Percentiles rank a stretch among this genome's conserved stretches.
phyloP scores from a whole-genome alignment of 2,797 vertebrate genomes.

The Presbytis comata region DNA sequence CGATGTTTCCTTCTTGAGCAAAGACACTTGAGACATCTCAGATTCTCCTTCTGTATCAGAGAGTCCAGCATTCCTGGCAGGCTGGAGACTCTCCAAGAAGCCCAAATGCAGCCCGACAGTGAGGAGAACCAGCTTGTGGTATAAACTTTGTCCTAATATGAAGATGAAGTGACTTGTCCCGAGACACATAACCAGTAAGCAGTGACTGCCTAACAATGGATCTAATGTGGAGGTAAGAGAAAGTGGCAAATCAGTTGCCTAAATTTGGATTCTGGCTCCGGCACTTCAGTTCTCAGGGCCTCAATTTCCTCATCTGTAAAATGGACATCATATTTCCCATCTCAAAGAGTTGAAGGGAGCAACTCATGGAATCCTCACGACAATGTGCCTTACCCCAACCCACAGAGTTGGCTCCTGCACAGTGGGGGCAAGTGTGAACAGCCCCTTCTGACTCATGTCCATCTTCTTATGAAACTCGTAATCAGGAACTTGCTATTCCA shows the following conservation, averaged over 20 bases:
- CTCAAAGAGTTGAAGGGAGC: background rate
- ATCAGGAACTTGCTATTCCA: background rate
- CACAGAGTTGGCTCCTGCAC: fast-evolving
- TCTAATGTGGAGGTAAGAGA: background rate
- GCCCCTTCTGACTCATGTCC: background rate
- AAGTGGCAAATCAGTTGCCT: background rate
- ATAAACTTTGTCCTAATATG: fast-evolving
- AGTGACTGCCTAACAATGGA: background rate
- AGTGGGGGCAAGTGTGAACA: background rate
- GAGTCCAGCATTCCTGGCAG: background rate
- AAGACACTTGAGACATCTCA: background rate
- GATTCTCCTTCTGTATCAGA: background rate
- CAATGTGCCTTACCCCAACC: fast-evolving
- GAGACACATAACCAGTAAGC: background rate
- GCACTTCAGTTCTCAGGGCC: background rate
- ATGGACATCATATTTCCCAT: background rate
- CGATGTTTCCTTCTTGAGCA: background rate
- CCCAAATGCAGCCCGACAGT: fast-evolving
- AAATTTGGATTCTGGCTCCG: background rate
- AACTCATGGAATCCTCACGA: background rate
- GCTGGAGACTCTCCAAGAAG: background rate
- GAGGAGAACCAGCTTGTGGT: background rate
- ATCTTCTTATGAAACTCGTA: background rate
- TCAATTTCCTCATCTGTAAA: constrained; percentile 26
- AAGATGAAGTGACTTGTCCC: background rate